Evolutionary conservation across 1,140 invertebrate species (phyloP), one percentile per base, ranked within the genome.

Genomic region (Drosophila miranda): DNA sequence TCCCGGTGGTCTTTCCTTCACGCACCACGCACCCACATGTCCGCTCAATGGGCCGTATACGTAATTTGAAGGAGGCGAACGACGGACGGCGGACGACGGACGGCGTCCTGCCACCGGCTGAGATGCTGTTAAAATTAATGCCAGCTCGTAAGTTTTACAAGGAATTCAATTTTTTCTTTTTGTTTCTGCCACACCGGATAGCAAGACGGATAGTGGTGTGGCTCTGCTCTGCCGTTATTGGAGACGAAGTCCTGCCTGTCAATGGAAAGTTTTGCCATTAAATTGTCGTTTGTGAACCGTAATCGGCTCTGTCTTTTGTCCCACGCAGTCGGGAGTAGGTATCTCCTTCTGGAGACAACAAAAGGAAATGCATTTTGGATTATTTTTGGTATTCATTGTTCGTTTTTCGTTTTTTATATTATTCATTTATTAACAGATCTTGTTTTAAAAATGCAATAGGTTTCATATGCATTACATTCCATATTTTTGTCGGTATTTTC

Each of bases 341-440:
- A 58, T 46, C 48, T 61, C 46, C 30, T 9, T 11, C 30, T 34
- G 4, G 11, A 3, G 8, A 11, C 11, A 13, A 5, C 21, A 14
- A 11, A 45, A 30, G 38, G 13, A 59, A 68, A 78, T 74, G 30
- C 72, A 71, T 53, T 51, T 67, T 44, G 43, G 11, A 38, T 13
- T 56, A 26, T 54, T 60, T 72, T 72, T 59, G 52, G 59, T 63
- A 72, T 62, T 73, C 59, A 63, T 63, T 62, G 34, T 44, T 80
- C 30, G 30, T 3, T 58, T 69, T 53, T 64, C 62, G 75, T 77
- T 77, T 86, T 30, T 30, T 9, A 86, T 86, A 86, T 30, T 9
- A 86, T 86, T 86, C 73, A 86, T 86, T 77, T 86, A 84, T 86
- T 86, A 86, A 86, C 81, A 86, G 81, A 86, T 86, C 84, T 77